Evolutionary conservation across 2,113 vertebrate genomes (phyloP), one percentile per base, ranked within the genome.

Genomic region (Pelvicachromis taeniatus): DNA sequence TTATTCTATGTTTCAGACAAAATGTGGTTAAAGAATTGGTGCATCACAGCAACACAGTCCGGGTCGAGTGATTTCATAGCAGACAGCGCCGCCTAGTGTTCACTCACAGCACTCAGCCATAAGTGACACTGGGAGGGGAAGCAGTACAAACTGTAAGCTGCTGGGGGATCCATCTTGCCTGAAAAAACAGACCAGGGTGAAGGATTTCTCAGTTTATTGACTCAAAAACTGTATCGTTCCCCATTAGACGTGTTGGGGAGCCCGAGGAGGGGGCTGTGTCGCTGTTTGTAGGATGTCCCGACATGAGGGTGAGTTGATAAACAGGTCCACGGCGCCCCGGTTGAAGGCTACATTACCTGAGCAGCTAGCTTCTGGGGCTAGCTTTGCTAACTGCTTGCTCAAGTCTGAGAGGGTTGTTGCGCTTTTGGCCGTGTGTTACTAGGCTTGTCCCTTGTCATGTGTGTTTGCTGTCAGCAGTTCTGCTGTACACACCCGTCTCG

Each of bases 261-360:
- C 95, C 96, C 95, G 87, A 84, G 91, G 95, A 95, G 92, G 95
- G 70, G 95, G 94, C 95, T 95, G 96, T 86, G 93, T 89, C 82
- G 85, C 90, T 91, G 95, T 93, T 94, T 96, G 93, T 96, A 97
- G 96, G 96, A 97, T 97, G 97, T 97, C 97, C 97, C 97, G 97
- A 96, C 97, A 97, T 97, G 97, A 97, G 96, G 97, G 97, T 97
- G 95, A 96, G 96, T 94, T 83, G 87, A 92, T 81, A 90, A 88
- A 87, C 90, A 87, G 83, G 85, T 89, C 86, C 85, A 83, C 65
- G 81, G 92, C 83, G 88, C 87, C 84, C 77, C 77, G 85, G 42
- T 90, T 78, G 83, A 45, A 86, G 85, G 85, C 90, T 91, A 87
- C 82, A 52, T 85, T 92, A 89, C 86, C 89, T 82, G 50, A 80